These are phyloP conservation scores for Colossoma macropomum DNA, from an alignment of 2,113 vertebrate species.

Conservation along the genomic window DNA sequence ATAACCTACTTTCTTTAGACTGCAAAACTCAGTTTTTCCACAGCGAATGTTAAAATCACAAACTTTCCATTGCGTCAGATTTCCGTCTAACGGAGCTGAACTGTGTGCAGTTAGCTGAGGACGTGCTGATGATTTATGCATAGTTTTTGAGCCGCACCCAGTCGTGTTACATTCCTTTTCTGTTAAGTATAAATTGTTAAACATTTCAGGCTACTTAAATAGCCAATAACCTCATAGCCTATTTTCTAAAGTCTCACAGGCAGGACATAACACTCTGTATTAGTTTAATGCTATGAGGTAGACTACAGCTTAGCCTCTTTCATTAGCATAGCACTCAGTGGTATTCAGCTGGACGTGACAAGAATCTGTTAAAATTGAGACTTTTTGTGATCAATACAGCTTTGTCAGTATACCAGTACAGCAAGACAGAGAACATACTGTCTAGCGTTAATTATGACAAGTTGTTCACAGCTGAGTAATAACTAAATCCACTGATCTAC, in stretches of 20 bases:
- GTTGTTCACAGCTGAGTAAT: too few species aligned
- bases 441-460: too few species aligned
- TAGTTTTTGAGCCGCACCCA: slow-evolving; percentile 1
- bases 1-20: not conserved
- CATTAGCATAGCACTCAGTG: too few species aligned
- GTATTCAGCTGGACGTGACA: too few species aligned
- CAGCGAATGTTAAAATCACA: not conserved
- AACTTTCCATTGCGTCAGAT: slow-evolving; percentile 14
- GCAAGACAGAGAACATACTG: too few species aligned
- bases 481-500: too few species aligned
- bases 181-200: slow-evolving; percentile 15
- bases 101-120: not conserved
- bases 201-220: not conserved
- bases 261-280: not conserved
- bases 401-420: too few species aligned
- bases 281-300: not conserved
- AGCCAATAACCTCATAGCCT: not conserved
- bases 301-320: too few species aligned
- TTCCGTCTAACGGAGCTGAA: not conserved
- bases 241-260: not conserved
- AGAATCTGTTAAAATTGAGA: too few species aligned
- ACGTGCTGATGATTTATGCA: slow-evolving; percentile 25
- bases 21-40: not conserved
- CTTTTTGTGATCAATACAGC: too few species aligned
- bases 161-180: not conserved